Evolutionary conservation across 2,113 vertebrate species (phyloP).

Genomic region (Pachyramphus minor): DNA sequence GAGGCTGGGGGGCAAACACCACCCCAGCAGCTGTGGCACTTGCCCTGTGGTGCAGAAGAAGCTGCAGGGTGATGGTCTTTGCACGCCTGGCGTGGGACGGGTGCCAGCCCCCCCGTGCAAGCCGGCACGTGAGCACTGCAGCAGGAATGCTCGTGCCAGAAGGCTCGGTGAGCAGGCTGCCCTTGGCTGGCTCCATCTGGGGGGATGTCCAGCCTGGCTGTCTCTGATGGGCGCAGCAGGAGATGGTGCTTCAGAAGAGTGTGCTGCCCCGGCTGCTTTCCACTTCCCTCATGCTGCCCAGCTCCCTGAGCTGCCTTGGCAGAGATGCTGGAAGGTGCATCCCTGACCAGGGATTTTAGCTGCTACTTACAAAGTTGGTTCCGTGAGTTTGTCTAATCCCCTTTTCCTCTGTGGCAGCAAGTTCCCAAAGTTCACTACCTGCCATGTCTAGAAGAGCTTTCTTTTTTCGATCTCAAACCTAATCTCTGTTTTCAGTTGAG

Average conservation of each 20-base stretch:
- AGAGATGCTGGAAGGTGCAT: neutral
- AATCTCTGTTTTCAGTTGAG: neutral
- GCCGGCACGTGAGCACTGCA: rapidly evolving
- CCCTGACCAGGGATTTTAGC: neutral
- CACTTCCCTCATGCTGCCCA: rapidly evolving
- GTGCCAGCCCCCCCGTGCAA: neutral
- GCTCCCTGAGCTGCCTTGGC: neutral
- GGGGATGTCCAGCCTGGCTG: neutral
- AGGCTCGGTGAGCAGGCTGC: rapidly evolving
- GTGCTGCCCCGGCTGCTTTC: neutral
- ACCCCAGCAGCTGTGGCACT: neutral
- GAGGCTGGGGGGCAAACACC: neutral
- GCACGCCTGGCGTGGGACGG: rapidly evolving
- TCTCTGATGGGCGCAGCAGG: rapidly evolving
- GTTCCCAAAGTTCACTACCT: slow-evolving; percentile 26
- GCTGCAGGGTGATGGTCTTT: neutral
- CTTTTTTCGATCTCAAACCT: neutral
- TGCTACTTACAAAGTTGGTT: neutral
- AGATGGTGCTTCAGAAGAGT: neutral
- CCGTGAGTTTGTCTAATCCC: slow-evolving; percentile 3
- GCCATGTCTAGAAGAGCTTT: neutral
- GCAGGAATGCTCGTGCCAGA: neutral
- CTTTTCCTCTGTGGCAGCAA: neutral
- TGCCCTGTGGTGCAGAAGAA: neutral
- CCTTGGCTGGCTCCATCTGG: neutral